Evolutionary conservation across 2,797 vertebrate genomes (phyloP), one percentile per base, ranked within the genome.

Genomic region (Molossus alvarezi): DNA sequence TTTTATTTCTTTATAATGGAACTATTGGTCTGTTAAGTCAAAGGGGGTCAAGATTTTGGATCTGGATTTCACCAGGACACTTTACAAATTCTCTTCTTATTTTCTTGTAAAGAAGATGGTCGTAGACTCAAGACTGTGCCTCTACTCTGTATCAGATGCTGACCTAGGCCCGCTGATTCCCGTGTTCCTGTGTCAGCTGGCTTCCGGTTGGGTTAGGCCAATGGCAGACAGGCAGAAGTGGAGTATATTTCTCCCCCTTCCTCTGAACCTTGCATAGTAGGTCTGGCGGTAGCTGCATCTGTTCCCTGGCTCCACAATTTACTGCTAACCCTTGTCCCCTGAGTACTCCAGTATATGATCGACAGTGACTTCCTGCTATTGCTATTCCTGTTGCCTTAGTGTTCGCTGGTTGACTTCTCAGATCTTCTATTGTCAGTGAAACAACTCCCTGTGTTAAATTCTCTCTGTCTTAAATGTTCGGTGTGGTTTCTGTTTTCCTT

Each of bases 381-480:
- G 21, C n/a, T 29, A 3, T 5, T 72, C 57, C 77, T 29, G 0
- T 60, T 81, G 21, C 18, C 57, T 80, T 58, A 37, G 12, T 53
- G 53, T 73, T 48, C 17, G 51, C 21, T 82, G 37, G 41, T 15
- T 33, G 60, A 45, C 71, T 90, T 84, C 85, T 94, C 81, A 62
- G 33, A 37, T 57, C 55, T 58, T 77, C 55, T 9, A 8, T 25
- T 29, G 51, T 45, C 7, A 73, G 27, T 76, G 58, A 55, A 93
- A 71, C 25, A 64, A 45, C 15, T 33, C 57, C 48, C n/a, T 86
- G 3, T 79, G 37, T 62, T 58, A 75, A 75, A 71, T 73, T 23
- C 33, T 91, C 29, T 94, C 79, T 90, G 15, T 95, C 57, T 89
- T 45, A 64, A 91, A 69, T n/a, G 55, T 20, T 53, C 33, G 57